These are phyloP conservation scores for Elephantulus edwardii DNA, from an alignment of 2,113 vertebrate species.

Conservation along the genomic window DNA sequence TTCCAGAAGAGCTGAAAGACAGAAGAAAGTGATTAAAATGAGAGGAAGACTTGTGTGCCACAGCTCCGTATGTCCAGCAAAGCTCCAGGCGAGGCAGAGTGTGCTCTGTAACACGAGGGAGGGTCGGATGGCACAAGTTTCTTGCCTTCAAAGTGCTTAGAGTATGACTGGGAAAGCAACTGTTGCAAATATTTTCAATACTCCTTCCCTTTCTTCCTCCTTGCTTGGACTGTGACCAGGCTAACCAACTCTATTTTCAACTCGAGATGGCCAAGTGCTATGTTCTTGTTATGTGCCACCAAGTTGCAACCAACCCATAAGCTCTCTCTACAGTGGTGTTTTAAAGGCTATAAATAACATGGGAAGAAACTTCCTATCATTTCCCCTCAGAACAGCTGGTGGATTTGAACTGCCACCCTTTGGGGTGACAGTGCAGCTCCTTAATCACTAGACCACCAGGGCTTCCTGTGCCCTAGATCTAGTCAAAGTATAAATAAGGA, in stretches of 20 bases:
- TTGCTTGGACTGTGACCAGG: background rate
- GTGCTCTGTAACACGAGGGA: accelerated
- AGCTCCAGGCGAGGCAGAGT: background rate
- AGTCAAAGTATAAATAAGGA: background rate
- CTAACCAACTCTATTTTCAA: background rate
- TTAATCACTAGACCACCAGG: too few species aligned
- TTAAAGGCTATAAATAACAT: too few species aligned
- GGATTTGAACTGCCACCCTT: too few species aligned
- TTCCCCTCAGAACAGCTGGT: too few species aligned
- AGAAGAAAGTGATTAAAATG: background rate
- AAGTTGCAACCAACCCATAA: too few species aligned
- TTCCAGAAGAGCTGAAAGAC: background rate
- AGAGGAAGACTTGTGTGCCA: background rate
- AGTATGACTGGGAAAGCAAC: background rate
- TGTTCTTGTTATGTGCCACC: too few species aligned
- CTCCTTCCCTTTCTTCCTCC: background rate
- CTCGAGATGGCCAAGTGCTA: background rate
- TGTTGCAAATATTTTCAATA: background rate
- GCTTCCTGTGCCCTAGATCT: background rate
- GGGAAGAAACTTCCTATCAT: too few species aligned
- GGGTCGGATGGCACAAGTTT: background rate
- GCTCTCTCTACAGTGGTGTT: too few species aligned
- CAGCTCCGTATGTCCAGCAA: background rate
- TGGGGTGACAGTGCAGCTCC: too few species aligned
- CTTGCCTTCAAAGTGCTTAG: background rate